These are phyloP conservation scores for Melikaiella ostensackeni DNA, from an alignment of 2,888 invertebrate genomes.

Conservation along the genomic window DNA sequence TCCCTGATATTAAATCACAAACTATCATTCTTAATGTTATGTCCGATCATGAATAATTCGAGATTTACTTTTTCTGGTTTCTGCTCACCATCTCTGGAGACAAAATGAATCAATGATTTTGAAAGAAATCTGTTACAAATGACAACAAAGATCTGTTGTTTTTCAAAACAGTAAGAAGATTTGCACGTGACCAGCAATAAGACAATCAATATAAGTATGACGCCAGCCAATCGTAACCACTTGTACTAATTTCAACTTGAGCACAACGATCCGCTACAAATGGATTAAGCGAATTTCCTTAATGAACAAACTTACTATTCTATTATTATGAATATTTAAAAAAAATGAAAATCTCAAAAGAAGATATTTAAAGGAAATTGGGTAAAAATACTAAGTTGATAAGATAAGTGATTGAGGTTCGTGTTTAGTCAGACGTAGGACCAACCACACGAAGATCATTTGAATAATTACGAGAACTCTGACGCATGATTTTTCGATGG, in stretches of 20 bases:
- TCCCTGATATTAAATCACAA: too few species aligned
- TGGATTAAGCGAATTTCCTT: neutral
- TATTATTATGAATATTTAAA: neutral
- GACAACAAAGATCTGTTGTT: too few species aligned
- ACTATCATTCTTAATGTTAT: too few species aligned
- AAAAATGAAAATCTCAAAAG: neutral
- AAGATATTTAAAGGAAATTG: neutral
- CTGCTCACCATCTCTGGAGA: too few species aligned
- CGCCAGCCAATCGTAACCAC: constrained; percentile 59
- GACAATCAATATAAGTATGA: constrained; percentile 55
- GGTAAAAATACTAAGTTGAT: neutral
- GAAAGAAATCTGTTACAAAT: too few species aligned
- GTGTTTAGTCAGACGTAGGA: constrained; percentile 15
- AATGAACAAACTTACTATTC: neutral
- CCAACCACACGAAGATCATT: neutral
- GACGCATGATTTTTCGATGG: neutral
- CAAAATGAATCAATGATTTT: too few species aligned
- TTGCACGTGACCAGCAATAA: constrained; percentile 50
- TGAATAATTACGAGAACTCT: neutral
- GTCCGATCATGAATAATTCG: too few species aligned
- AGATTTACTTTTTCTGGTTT: too few species aligned
- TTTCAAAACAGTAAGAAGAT: too few species aligned
- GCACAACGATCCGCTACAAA: constrained; percentile 34
- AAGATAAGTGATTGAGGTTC: constrained; percentile 5
- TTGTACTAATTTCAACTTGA: constrained; percentile 57